phyloP scores from a whole-genome alignment of 2,888 invertebrate species.

The Ornithoptera alexandrae region DNA sequence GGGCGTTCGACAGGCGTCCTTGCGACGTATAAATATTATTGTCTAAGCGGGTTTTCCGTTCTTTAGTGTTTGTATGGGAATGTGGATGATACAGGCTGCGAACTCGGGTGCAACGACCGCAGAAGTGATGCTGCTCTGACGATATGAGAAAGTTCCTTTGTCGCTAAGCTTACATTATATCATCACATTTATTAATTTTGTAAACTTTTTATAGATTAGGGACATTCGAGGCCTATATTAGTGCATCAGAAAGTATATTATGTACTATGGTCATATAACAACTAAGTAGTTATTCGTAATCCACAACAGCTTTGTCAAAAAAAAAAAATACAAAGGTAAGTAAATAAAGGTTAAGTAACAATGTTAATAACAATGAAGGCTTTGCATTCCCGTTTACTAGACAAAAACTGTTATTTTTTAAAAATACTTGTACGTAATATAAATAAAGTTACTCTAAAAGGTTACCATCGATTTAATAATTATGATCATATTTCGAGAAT shows the following conservation, averaged over 20 bases:
- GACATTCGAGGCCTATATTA: not conserved
- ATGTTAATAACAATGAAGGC: too few relatives aligned
- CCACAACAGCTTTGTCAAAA: too few relatives aligned
- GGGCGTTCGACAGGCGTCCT: constrained; percentile 78
- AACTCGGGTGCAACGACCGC: constrained; percentile 47
- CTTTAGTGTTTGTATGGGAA: constrained; percentile 68
- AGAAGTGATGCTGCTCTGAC: not conserved
- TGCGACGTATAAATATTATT: constrained; percentile 79
- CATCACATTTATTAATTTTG: not conserved
- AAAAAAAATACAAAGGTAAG: too few relatives aligned
- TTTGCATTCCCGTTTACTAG: too few relatives aligned
- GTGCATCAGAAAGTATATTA: too few relatives aligned
- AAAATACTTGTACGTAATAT: too few relatives aligned
- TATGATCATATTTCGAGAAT: not conserved
- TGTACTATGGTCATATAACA: too few relatives aligned
- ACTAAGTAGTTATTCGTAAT: too few relatives aligned
- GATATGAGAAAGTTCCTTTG: not conserved
- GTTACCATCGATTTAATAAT: too few relatives aligned
- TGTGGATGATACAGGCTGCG: constrained; percentile 58
- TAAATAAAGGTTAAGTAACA: too few relatives aligned
- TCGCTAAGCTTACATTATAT: not conserved
- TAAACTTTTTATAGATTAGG: not conserved
- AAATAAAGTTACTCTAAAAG: too few relatives aligned
- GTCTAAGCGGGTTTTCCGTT: constrained; percentile 77
- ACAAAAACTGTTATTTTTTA: too few relatives aligned